Evolutionary conservation across 2,888 invertebrate genomes (phyloP).

Genomic region (Athalia cordata): DNA sequence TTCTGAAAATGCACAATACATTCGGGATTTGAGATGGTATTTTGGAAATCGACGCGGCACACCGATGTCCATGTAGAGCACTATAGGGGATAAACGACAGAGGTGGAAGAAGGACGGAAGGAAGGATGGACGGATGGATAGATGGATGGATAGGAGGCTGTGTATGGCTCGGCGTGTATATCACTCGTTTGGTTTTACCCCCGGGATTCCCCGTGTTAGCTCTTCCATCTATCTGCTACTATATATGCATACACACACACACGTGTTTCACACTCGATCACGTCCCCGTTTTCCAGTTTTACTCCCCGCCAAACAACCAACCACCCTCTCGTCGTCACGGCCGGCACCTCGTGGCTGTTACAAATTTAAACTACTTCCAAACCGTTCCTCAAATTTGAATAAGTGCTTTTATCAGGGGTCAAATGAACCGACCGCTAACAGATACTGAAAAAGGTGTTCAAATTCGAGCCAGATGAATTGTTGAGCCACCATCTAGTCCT

Average conservation of each 20-base stretch:
- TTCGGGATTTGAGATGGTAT: too few relatives aligned
- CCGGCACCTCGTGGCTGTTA: background rate
- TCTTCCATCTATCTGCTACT: constrained; percentile 38
- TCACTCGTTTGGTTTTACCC: constrained; percentile 40
- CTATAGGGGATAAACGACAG: background rate
- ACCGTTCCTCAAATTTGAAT: constrained; percentile 27
- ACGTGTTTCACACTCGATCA: constrained; percentile 38
- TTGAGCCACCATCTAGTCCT: too few relatives aligned
- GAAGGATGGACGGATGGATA: background rate
- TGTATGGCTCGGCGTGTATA: constrained; percentile 29
- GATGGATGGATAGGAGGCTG: constrained; percentile 1
- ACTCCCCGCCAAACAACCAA: background rate
- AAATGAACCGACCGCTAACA: background rate
- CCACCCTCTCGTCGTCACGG: background rate
- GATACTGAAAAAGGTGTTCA: background rate
- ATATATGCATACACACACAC: background rate
- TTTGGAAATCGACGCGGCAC: too few relatives aligned
- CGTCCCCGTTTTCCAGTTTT: background rate
- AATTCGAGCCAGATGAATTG: too few relatives aligned
- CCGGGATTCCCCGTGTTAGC: constrained; percentile 23
- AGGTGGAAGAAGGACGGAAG: background rate
- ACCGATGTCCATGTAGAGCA: background rate
- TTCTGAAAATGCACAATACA: too few relatives aligned
- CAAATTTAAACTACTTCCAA: constrained; percentile 36
- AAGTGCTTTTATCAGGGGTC: constrained; percentile 13